Conservation (phyloP, 2,113 vertebrate species). For the Eretmochelys imbricata region DNA sequence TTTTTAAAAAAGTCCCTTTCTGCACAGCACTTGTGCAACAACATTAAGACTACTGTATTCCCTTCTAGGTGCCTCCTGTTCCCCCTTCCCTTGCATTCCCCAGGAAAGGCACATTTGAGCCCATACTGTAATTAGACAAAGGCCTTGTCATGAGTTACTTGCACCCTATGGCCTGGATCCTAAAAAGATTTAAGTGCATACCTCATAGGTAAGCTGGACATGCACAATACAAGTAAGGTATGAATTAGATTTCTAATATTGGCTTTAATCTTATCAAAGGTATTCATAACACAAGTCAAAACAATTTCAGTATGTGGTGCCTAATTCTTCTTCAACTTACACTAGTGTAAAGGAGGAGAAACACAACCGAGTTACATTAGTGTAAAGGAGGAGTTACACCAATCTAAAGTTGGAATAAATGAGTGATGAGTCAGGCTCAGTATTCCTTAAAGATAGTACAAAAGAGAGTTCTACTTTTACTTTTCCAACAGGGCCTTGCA, state of each 20-base stretch:
- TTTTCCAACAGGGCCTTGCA: not conserved
- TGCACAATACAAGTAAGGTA: not conserved
- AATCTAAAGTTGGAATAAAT: too few species aligned
- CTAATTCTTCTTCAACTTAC: not conserved
- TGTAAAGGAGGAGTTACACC: not conserved
- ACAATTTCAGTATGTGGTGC: not conserved
- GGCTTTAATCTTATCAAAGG: not conserved
- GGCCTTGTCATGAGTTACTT: not conserved
- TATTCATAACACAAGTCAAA: not conserved
- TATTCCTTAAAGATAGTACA: rapidly evolving
- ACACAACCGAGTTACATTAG: not conserved
- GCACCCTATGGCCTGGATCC: not conserved
- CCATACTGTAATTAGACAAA: not conserved
- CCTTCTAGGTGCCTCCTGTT: not conserved
- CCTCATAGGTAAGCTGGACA: not conserved
- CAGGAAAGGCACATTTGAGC: not conserved
- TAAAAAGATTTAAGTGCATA: not conserved
- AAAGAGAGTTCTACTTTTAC: not conserved
- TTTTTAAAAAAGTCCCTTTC: not conserved
- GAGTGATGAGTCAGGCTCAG: not conserved
- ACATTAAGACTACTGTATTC: not conserved
- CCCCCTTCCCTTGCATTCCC: not conserved
- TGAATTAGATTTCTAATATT: not conserved
- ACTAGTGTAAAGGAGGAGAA: not conserved
- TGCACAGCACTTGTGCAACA: not conserved